Percentiles rank a stretch among this genome's conserved stretches.
Evolutionary conservation across 2,888 invertebrate species (phyloP).

Genomic region (Thysanoteuthis rhombus): DNA sequence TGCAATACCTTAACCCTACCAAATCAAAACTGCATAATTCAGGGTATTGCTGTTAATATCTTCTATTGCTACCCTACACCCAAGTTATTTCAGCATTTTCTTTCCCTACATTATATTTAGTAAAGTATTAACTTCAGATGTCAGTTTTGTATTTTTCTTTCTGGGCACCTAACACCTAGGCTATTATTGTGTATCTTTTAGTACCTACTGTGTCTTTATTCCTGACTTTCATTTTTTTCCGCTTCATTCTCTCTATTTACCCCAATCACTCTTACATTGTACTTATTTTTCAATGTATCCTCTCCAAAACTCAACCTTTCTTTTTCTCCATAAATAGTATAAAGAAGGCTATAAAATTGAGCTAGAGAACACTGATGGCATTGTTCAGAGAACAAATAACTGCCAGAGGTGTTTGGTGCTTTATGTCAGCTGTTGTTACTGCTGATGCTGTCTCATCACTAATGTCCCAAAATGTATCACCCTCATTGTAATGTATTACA

Average conservation of each 20-base stretch:
- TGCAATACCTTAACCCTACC: no score
- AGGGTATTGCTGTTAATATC: no score
- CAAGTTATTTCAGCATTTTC: no score
- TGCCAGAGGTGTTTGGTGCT: neutral
- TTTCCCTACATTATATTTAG: no score
- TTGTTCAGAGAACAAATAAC: neutral
- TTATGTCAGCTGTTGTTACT: neutral
- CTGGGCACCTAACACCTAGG: no score
- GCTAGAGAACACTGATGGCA: neutral
- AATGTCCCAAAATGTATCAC: constrained; percentile 27
- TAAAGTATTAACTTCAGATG: no score
- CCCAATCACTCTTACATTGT: neutral
- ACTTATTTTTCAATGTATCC: neutral
- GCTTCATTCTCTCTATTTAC: neutral
- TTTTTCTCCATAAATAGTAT: neutral
- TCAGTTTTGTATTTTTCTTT: no score
- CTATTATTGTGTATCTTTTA: neutral
- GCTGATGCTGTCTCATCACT: neutral
- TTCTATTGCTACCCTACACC: no score
- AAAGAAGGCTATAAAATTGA: neutral
- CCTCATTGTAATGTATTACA: constrained; percentile 27
- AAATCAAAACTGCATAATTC: no score
- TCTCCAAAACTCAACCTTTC: neutral
- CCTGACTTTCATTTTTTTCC: neutral
- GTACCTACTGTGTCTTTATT: neutral